Base-by-base conservation (phyloP, 2,888 invertebrate species). In the Elegia similella region DNA sequence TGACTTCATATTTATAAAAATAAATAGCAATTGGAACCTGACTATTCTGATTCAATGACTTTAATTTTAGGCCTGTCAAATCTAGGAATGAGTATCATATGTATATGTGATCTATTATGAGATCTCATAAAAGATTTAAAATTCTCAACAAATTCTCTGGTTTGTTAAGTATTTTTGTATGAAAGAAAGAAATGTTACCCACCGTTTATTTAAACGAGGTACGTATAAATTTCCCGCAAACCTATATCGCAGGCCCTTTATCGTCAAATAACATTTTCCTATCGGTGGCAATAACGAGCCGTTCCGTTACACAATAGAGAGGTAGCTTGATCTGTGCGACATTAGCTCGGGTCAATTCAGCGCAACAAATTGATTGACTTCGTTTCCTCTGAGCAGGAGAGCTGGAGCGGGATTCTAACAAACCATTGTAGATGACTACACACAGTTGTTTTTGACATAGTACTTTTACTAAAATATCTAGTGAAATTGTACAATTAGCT, bases 351-450 rank as follows among this genome's bases (percentile, higher is more conserved):
- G 58, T 64, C 62, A 62, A 65, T 66, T 64, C 57, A 63, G 60
- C 62, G 61, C 56, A 53, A 59, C 57, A 58, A 66, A 69, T 72
- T 69, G 66, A 70, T 69, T 63, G 60, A 62, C 58, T 67, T 64
- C 52, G 43, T 67, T 66, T 62, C 64, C 61, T 53, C 58, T 56
- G 58, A 62, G 61, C 58, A 47, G 32, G 52, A 60, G 58, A 53
- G 43, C 50, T 54, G 55, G 42, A n/a, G 60, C 47, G 47, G 56
- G 59, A 52, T 67, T 63, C 63, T 67, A 68, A 67, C 63, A 67
- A 70, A 70, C 67, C 68, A 68, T 71, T 74, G 60, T 66, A 63
- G 34, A 54, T 8, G 53, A 42, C 42, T 57, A 44, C 58, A 55
- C 38, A 58, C 59, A 15, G 50, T 5, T n/a, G 7, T 1, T 5